phyloP scores from a whole-genome alignment of 2,113 vertebrate genomes.

The Orthochromis indermauri region DNA sequence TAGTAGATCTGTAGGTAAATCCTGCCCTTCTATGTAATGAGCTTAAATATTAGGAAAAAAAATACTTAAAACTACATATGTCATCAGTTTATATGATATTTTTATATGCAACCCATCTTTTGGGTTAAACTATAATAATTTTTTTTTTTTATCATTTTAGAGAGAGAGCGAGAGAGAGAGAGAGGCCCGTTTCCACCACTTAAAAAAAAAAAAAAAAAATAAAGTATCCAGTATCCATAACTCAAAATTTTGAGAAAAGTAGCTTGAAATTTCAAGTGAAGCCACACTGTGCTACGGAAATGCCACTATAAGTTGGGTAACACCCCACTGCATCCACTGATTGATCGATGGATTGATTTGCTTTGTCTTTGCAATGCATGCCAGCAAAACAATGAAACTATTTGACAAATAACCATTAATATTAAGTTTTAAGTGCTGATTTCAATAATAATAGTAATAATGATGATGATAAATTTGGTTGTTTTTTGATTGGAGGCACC shows the following conservation, averaged over 20 bases:
- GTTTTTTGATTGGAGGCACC: neutral
- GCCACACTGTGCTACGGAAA: neutral
- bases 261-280: neutral
- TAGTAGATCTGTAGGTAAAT: neutral
- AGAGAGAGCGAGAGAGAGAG: no score
- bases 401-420: neutral
- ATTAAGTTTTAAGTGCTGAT: neutral
- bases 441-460: neutral
- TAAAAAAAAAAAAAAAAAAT: fast-evolving
- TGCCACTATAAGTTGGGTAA: neutral
- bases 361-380: neutral
- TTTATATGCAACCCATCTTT: neutral
- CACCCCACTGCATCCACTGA: neutral
- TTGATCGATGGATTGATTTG: neutral
- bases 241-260: neutral
- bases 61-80: neutral
- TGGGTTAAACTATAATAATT: neutral
- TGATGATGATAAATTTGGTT: neutral
- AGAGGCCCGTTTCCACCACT: neutral
- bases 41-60: neutral
- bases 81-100: neutral
- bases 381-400: neutral
- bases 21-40: neutral
- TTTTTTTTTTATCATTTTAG: neutral
- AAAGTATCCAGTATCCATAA: neutral